phyloP scores from a whole-genome alignment of 2,888 invertebrate genomes.

The Scaptodrosophila latifasciaeformis region DNA sequence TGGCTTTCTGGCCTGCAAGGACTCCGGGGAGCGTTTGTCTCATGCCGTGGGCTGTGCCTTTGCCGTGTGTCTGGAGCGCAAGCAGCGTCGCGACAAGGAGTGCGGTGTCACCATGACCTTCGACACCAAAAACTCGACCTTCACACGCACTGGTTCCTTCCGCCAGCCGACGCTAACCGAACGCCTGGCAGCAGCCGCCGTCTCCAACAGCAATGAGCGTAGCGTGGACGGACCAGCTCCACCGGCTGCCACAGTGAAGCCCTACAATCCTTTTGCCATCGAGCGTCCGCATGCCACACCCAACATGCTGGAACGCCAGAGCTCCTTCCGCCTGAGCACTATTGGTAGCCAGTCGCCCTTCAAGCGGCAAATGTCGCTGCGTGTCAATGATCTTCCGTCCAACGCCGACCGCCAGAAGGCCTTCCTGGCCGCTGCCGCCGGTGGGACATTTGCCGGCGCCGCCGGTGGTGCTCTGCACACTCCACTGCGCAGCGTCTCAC shows the following conservation, averaged over 20 bases:
- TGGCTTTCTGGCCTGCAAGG: conserved; percentile 96
- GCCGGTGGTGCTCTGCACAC: conserved; percentile 55
- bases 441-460: conserved; percentile 42
- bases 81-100: conserved; percentile 97
- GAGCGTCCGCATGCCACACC: conserved; percentile 97
- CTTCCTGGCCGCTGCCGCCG: conserved; percentile 71
- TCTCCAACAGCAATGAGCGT: conserved; percentile 78
- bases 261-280: conserved; percentile 93
- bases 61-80: conserved; percentile 97
- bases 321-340: conserved; percentile 93
- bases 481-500: conserved; percentile 79
- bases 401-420: conserved; percentile 87
- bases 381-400: conserved; percentile 96
- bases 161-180: conserved; percentile 89
- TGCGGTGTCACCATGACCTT: conserved; percentile 95
- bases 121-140: conserved; percentile 91
- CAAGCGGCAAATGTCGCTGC: conserved; percentile 95
- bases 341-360: conserved; percentile 88
- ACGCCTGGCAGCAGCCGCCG: conserved; percentile 79
- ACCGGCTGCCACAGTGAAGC: conserved; percentile 75
- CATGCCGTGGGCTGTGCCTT: conserved; percentile 99
- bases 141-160: conserved; percentile 95
- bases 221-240: conserved; percentile 61
- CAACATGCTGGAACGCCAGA: conserved; percentile 94
- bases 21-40: conserved; percentile 97